Evolutionary conservation across 2,888 invertebrate genomes (phyloP), one percentile per base, ranked within the genome.

Genomic region (Acrocyrtus sp.): DNA sequence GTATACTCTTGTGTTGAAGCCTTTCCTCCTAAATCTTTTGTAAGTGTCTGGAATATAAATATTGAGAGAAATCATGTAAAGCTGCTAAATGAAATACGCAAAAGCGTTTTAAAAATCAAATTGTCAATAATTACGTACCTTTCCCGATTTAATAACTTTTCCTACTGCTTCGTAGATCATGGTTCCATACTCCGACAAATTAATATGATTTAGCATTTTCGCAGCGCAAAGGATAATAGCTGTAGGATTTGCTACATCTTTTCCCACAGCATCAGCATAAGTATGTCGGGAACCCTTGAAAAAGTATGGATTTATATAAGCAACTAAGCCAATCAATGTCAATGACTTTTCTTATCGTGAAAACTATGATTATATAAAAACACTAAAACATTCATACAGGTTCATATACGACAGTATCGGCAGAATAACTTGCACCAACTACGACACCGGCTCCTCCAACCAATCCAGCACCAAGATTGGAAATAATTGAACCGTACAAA

Each of bases 381-480:
- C 10, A n/a, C 29, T 12, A 4, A 57, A n/a, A n/a, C n/a, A n/a
- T 24, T 24, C 24, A 60, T 85, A 95, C 95, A 83, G 97, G 97
- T 86, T 98, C 98, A 85, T 97, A 98, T 19, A 99, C 95, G 1
- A 96, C 98, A 82, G 93, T 92, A 83, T 96, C 92, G 0, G 93
- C 89, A 74, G 97, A 96, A 85, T 95, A 97, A 67, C 95, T 95
- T 41, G 96, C 95, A 45, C 98, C 99, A 62, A 98, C 95, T 2
- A 98, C 98, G 22, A 99, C 94, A 48, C 98, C 98, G 67, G 98
- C 98, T 66, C 99, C 98, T 19, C 99, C 99, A 1, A 98, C 97
- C 53, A 98, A 87, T 1, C 98, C 98, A 43, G 95, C 93, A 22
- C 96, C 96, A 80, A 99, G 87, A 86, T 99, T 99, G 85, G 98